Base-by-base conservation (phyloP, 2,888 invertebrate genomes). In the Epinotia nisella region DNA sequence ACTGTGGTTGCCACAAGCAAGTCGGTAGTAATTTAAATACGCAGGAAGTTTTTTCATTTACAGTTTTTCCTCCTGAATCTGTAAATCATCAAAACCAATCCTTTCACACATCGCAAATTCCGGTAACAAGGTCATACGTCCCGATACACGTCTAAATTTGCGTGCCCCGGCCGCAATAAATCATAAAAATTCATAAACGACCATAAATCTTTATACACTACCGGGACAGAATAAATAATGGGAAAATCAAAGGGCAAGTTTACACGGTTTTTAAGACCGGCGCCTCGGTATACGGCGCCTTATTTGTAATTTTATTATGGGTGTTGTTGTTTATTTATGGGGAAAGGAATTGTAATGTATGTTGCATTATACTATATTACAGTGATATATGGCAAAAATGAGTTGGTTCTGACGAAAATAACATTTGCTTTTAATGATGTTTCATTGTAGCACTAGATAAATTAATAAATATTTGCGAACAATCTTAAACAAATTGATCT, bases 141-240 rank as follows among this genome's bases (percentile, higher is more conserved):
- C 61, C 61, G 45, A 41, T 71, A 51, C 39, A 65, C 49, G 45
- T 55, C 71, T 55, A 55, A 71, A 71, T 71, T 71, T 71, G 66
- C 62, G 39, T 35, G 24, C 51, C 66, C 58, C 62, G 19, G 10
- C 39, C 72, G 68, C 19, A 15, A 71, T 68, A 67, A 56, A 72
- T 68, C 67, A 68, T 49, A 62, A 72, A 74, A 74, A 74, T 70
- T 70, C 74, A 74, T 74, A 74, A 74, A 55, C 70, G 66, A n/a
- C 17, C 60, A 71, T 74, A 74, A 74, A 74, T 74, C 61, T 71
- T 61, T 58, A 61, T 70, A 60, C 61, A 68, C 72, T 62, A 66
- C 66, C 56, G 5, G 60, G 68, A 51, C 49, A 74, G 71, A n/a
- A 62, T 74, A 71, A 74, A 74, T 74, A 71, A 71, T 67, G 56